phyloP scores from a whole-genome alignment of 2,888 invertebrate genomes.

The Agrochola lota region DNA sequence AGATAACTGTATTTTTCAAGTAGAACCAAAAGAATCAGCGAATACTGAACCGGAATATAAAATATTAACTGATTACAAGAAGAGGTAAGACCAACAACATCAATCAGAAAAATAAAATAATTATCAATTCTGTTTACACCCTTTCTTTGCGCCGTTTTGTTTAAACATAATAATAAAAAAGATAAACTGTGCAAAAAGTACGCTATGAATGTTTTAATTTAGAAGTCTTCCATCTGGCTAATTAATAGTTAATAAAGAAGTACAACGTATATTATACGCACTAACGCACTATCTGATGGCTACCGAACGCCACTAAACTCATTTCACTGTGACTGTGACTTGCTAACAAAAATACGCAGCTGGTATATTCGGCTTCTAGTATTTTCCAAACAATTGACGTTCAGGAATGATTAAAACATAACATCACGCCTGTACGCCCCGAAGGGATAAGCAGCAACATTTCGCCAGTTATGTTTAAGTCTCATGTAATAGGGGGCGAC shows the following conservation, averaged over 20 bases:
- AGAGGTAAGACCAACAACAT: not conserved
- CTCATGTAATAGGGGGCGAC: no score
- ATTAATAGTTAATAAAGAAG: slow-evolving; percentile 10
- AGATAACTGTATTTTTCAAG: not conserved
- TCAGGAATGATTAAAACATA: slow-evolving; percentile 9
- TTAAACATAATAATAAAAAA: no score
- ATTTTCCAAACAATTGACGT: slow-evolving; percentile 2
- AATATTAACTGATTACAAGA: not conserved
- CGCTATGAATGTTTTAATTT: not conserved
- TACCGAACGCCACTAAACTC: slow-evolving; percentile 12
- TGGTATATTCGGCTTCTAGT: not conserved
- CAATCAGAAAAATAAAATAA: not conserved
- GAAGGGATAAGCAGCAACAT: not conserved
- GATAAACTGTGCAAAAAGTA: slow-evolving; percentile 14
- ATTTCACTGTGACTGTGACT: slow-evolving; percentile 20
- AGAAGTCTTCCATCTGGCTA: not conserved
- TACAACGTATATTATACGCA: no score
- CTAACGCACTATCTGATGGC: not conserved
- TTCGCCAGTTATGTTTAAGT: not conserved
- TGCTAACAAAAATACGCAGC: slow-evolving; percentile 18
- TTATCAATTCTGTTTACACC: not conserved
- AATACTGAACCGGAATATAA: not conserved
- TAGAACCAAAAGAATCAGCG: not conserved
- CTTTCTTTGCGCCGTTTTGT: no score
- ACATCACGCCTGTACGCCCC: not conserved